Base-by-base conservation (phyloP, 2,888 invertebrate species). In the Subacronicta megacephala region DNA sequence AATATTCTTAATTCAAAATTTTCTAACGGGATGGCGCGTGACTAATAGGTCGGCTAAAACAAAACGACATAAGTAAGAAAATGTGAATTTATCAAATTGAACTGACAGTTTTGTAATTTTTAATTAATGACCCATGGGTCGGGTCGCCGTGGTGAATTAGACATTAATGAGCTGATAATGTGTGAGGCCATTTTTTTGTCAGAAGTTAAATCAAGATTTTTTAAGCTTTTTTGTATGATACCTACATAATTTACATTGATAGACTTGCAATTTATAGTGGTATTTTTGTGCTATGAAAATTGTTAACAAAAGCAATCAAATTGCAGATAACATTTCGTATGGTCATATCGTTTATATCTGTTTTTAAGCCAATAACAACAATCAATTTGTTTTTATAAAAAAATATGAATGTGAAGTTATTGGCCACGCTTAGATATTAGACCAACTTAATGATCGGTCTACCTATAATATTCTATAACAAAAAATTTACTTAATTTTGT, bases 121-220 rank as follows among this genome's bases (percentile, higher is more conserved):
- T 90, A 89, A 90, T 92, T 84, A 82, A 87, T 83, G 80, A 72
- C 72, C 63, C 72, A 38, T 62, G 77, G 80, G 81, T 80, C 80
- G 83, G 84, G 87, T 87, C 86, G 80, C 89, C 87, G 88, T 83
- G 86, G 78, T 84, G 82, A 87, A 91, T 92, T 82, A 84, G 77
- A 74, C 78, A 81, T 81, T 85, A 86, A 90, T 89, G 82, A 89
- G 81, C 86, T 83, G 88, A 80, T 90, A 90, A 92, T 90, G 84
- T 80, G 83, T 83, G 83, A 72, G 65, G 81, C 77, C 72, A 83
- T 85, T 74, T 70, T 79, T 81, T 85, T 79, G 70, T 75, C 77
- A 74, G 78, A 78, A 79, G 78, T 75, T 60, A n/a, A 4, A 12
- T 45, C 16, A 47, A 17, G 31, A 29, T 45, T 62, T 59, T 57